Percentiles rank a stretch among this genome's conserved stretches.
These are phyloP conservation scores for Scomber colias DNA, from an alignment of 2,113 vertebrate species.

Conservation along the genomic window DNA sequence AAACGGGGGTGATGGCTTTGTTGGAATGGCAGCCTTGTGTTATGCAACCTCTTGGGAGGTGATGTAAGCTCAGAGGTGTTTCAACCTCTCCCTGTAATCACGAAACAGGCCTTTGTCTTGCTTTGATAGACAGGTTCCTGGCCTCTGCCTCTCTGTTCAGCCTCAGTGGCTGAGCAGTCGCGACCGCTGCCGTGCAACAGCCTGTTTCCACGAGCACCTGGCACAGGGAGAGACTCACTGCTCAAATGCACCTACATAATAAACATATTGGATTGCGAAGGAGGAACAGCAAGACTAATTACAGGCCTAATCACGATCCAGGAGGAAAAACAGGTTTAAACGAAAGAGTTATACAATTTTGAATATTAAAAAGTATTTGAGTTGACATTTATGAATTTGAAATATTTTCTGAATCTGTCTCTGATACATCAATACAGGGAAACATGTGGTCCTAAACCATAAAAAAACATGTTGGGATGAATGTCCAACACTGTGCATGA, in stretches of 20 bases:
- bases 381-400: too few species aligned
- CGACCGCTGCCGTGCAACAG: constrained; percentile 21
- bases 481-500: constrained; percentile 2
- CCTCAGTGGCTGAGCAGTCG: constrained; percentile 31
- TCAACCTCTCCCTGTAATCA: constrained; percentile 80
- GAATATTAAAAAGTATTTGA: too few species aligned
- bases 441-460: constrained; percentile 1
- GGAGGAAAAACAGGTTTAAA: not conserved
- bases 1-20: constrained; percentile 59
- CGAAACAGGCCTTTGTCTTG: constrained; percentile 75
- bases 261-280: constrained; percentile 24
- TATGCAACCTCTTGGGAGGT: constrained; percentile 76
- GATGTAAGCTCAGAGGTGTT: constrained; percentile 77
- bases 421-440: constrained; percentile 30
- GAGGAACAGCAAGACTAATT: constrained; percentile 19
- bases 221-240: constrained; percentile 1
- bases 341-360: too few species aligned
- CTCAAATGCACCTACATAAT: constrained; percentile 18
- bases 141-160: constrained; percentile 49
- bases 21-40: constrained; percentile 63
- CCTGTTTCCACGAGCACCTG: constrained; percentile 29
- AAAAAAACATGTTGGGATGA: constrained; percentile 33
- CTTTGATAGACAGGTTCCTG: constrained; percentile 74
- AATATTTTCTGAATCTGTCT: not conserved
- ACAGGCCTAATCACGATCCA: constrained; percentile 7